Conservation (phyloP, 2,888 invertebrate genomes). For the Exephanes ischioxanthus region DNA sequence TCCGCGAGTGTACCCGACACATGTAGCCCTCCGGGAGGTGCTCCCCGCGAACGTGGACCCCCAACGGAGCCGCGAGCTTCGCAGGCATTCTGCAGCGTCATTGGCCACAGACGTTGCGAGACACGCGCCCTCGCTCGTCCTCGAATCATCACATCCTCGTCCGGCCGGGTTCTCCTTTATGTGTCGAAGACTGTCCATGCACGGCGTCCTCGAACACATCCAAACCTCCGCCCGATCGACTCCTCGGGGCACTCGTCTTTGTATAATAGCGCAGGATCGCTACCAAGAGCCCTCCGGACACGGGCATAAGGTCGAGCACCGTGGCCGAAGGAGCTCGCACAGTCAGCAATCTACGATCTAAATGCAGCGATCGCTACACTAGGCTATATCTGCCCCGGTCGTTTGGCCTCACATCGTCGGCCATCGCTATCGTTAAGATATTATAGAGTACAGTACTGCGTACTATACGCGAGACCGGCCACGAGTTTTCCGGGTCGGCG, state of each 20-base stretch:
- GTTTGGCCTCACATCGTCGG: conserved; percentile 44
- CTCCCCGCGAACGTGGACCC: conserved; percentile 70
- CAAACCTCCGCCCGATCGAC: neutral
- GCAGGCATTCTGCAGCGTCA: conserved; percentile 81
- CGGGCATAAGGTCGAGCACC: neutral
- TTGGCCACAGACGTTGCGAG: conserved; percentile 79
- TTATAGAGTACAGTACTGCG: conserved; percentile 19
- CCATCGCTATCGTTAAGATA: conserved; percentile 65
- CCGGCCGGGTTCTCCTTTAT: neutral
- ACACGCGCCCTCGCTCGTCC: conserved; percentile 69
- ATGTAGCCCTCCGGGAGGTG: conserved; percentile 81
- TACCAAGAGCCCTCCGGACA: neutral
- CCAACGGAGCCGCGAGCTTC: conserved; percentile 70
- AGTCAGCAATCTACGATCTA: conserved; percentile 7
- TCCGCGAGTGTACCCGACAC: conserved; percentile 77
- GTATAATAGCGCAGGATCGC: conserved; percentile 2
- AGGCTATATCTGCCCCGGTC: conserved; percentile 12
- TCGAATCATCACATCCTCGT: conserved; percentile 40
- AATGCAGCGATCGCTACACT: conserved; percentile 12
- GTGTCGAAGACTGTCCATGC: neutral
- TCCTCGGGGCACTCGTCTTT: conserved; percentile 7
- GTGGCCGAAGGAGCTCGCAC: neutral
- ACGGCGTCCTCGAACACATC: conserved; percentile 6
- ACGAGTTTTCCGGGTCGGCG: conserved; percentile 62
- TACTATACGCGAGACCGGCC: conserved; percentile 35